Conservation (phyloP, 2,797 vertebrate genomes). For the Urocyon cinereoargenteus region DNA sequence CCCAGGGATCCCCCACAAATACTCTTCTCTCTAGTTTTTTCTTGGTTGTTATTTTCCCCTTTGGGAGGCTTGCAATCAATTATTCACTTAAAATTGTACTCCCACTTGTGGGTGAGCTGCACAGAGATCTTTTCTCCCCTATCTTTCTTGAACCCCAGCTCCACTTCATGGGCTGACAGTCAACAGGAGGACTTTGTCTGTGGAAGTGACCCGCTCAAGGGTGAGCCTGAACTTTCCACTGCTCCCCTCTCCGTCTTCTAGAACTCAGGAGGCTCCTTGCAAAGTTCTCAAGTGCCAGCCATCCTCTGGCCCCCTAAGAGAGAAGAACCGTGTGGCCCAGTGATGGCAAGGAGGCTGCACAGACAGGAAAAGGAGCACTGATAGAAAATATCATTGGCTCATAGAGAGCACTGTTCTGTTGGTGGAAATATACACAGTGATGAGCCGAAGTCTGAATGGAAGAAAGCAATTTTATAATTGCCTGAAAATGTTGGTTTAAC, state of each 20-base stretch:
- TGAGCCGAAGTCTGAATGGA: not conserved
- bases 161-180: not conserved
- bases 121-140: not conserved
- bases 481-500: not conserved
- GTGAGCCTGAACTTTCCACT: not conserved
- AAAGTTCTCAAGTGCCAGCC: not conserved
- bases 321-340: not conserved
- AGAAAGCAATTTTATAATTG: not conserved
- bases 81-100: not conserved
- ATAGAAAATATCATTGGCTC: not conserved
- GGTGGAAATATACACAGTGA: not conserved
- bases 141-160: not conserved
- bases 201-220: not conserved
- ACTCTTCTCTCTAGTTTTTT: not conserved
- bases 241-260: not conserved
- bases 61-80: not conserved
- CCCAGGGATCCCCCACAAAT: no score
- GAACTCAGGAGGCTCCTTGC: not conserved
- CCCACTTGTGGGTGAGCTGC: not conserved
- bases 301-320: rapidly evolving
- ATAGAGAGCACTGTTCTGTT: not conserved
- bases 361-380: not conserved
- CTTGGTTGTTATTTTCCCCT: not conserved
- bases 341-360: not conserved
- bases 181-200: not conserved